Evolutionary conservation across 2,797 vertebrate genomes (phyloP), one percentile per base, ranked within the genome.

Genomic region (Moxostoma hubbsi): DNA sequence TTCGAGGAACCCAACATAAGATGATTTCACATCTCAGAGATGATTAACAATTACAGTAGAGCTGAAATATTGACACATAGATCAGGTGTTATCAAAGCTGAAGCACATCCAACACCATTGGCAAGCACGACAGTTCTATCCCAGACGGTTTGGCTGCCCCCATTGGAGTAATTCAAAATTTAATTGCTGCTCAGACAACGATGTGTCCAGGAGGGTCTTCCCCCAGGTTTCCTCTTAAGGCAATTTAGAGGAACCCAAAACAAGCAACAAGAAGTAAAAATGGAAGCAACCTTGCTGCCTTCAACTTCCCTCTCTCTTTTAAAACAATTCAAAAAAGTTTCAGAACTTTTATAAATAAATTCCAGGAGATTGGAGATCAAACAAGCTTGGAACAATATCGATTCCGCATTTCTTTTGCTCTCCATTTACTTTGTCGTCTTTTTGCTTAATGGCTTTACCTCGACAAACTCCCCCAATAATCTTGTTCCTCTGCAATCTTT

Each of bases 41-140:
- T 36, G 70, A 75, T 76, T 75, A 73, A 75, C 70, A 77, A 64
- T 81, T 81, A 84, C 81, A 84, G 82, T 86, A 86, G 81, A 84
- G 80, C 70, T 84, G 75, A 86, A 82, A 82, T 84, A 86, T 81
- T 84, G 82, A 79, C 75, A 79, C 82, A 84, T 84, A 84, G 82
- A 86, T 86, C 81, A 86, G 82, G 82, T 81, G 85, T 86, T 86
- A 86, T 86, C 85, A 86, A 84, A 86, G 72, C 85, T 86, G 82
- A 86, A 86, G 82, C 68, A 50, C 63, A n/a, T 86, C 85, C 85
- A 86, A 74, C 78, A 81, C 77, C 81, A 82, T 73, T 86, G 85
- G 85, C 85, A 86, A 84, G 82, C 71, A 45, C 36, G 63, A 76
- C 79, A 79, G 65, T 82, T 75, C 82, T 76, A 79, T 84, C 63